Evolutionary conservation across 2,888 invertebrate genomes (phyloP).

Genomic region (Congeria kusceri): DNA sequence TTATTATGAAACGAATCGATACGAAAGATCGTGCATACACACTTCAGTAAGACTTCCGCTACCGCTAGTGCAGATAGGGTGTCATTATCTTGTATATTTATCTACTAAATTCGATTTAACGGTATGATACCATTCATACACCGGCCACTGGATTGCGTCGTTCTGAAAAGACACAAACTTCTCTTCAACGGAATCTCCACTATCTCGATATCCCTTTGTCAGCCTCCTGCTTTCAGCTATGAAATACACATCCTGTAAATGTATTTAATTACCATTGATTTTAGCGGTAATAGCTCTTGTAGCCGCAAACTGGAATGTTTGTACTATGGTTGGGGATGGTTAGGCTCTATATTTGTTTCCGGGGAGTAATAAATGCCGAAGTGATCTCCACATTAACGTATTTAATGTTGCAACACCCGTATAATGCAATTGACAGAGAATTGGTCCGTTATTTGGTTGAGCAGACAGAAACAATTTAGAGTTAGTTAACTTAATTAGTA

Average conservation of each 20-base stretch:
- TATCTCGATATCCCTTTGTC: slow-evolving; percentile 33
- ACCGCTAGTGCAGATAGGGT: too few relatives aligned
- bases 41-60: too few relatives aligned
- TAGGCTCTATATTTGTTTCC: slow-evolving; percentile 43
- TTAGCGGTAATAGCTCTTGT: slow-evolving; percentile 20
- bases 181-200: slow-evolving; percentile 25
- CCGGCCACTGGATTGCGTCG: too few relatives aligned
- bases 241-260: slow-evolving; percentile 43
- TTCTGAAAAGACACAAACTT: too few relatives aligned
- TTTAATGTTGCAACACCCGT: not conserved
- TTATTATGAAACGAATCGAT: too few relatives aligned
- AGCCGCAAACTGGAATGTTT: slow-evolving; percentile 18
- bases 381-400: not conserved
- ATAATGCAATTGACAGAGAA: too few relatives aligned
- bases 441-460: too few relatives aligned
- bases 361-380: not conserved
- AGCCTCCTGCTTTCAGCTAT: slow-evolving; percentile 13
- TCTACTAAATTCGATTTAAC: too few relatives aligned
- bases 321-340: slow-evolving; percentile 24
- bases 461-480: not conserved
- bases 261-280: slow-evolving; percentile 48
- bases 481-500: not conserved
- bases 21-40: too few relatives aligned
- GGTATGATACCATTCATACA: too few relatives aligned
- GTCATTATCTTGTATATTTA: too few relatives aligned